Base-by-base conservation (phyloP, 1,140 invertebrate species). In the Lucilia sericata region DNA sequence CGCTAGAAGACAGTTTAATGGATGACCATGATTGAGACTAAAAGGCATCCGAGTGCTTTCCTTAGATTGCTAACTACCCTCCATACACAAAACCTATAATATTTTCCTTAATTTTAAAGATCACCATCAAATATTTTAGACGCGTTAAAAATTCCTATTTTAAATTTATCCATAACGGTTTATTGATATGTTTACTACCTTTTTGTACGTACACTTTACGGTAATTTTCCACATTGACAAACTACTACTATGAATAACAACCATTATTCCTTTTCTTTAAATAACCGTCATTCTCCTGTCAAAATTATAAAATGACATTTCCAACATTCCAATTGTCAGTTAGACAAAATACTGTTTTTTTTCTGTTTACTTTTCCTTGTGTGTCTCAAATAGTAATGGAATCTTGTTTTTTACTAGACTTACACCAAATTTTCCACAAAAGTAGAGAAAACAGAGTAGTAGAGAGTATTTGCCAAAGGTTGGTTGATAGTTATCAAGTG, bases 371-470 rank as follows among this genome's bases (percentile, higher is more conserved):
- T 25, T 80, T 80, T 70, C 10, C 10, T 21, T 25, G 9, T n/a
- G n/a, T 12, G 17, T 21, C 65, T 70, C n/a, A 9, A 21, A 80
- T 80, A 80, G 76, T 80, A 80, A 80, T 80, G 76, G 76, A 80
- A 80, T 80, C n/a, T n/a, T 17, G 3, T 17, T 70, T 19, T n/a
- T 70, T 70, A 70, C 65, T 17, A 83, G 47, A 49, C 36, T 74
- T n/a, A 60, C 55, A 17, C 49, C 49, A 82, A 17, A 19, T 60
- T 25, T 47, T 49, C 70, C 25, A 83, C 10, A 34, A 5, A 51
- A 83, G 14, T 83, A 14, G 36, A 83, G 42, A 30, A 42, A 82
- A 25, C 10, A 9, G 21, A 70, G 47, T 65, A 42, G 82, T 25
- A 60, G 19, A 55, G 25, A 8, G 9, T 34, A 65, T 65, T n/a